phyloP scores from a whole-genome alignment of 2,797 vertebrate species.

The Salarias fasciatus region DNA sequence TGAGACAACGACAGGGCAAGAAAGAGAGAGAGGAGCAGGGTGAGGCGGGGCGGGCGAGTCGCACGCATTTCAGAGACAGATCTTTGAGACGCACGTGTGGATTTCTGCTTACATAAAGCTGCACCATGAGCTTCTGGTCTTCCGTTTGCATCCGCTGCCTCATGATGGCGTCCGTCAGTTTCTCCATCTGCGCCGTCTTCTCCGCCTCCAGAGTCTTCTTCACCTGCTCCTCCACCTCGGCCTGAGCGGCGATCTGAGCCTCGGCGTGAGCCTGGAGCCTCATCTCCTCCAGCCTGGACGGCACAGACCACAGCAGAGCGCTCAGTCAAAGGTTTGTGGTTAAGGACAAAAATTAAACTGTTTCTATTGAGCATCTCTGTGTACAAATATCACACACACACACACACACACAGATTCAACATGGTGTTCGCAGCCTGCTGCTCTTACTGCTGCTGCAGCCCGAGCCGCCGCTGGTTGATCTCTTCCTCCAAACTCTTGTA shows the following conservation, averaged over 20 bases:
- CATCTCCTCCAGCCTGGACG: conserved; percentile 72
- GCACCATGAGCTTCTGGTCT: conserved; percentile 85
- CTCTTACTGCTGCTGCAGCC: conserved; percentile 75
- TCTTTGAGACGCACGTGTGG: neutral
- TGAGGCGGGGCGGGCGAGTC: conserved; percentile 39
- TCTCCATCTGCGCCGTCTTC: conserved; percentile 77
- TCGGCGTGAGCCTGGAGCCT: conserved; percentile 48
- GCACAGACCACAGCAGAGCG: conserved; percentile 1
- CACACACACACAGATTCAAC: neutral
- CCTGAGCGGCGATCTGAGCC: conserved; percentile 61
- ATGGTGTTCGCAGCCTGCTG: no score
- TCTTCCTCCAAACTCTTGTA: conserved; percentile 72
- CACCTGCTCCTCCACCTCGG: conserved; percentile 79
- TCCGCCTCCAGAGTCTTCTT: conserved; percentile 84
- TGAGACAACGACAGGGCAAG: conserved; percentile 57
- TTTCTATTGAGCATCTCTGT: no score
- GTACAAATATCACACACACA: no score
- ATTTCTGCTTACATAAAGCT: conserved; percentile 85
- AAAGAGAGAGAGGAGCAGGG: conserved; percentile 56
- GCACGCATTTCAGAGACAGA: conserved; percentile 22
- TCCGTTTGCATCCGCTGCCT: conserved; percentile 83
- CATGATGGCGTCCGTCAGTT: conserved; percentile 83
- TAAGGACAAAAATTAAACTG: no score
- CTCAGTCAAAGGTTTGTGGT: no score
- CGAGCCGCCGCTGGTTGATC: conserved; percentile 63